phyloP scores from a whole-genome alignment of 2,113 vertebrate species.

The Dryoscopus gambensis region DNA sequence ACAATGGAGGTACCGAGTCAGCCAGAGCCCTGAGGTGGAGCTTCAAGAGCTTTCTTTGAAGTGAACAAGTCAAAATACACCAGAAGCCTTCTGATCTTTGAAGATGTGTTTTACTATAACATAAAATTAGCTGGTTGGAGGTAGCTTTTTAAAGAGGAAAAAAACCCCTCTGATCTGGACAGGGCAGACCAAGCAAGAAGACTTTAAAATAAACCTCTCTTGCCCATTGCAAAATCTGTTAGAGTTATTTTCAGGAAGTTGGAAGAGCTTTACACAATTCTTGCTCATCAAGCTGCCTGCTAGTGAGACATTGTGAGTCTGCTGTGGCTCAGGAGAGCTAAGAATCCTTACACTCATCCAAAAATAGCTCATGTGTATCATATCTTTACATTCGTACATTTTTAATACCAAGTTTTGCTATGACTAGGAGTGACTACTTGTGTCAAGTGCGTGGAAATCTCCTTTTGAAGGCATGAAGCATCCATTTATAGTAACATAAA shows the following conservation, averaged over 20 bases:
- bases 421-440: neutral
- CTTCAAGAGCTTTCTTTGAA: conserved; percentile 18
- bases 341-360: neutral
- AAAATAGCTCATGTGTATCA: neutral
- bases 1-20: neutral
- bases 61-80: neutral
- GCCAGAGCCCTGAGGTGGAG: neutral
- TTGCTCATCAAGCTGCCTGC: neutral
- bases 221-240: neutral
- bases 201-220: neutral
- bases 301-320: neutral
- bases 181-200: neutral
- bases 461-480: neutral
- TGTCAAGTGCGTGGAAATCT: neutral
- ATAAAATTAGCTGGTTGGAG: neutral
- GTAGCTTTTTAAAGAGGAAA: neutral
- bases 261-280: neutral
- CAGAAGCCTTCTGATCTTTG: neutral
- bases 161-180: neutral
- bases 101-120: neutral
- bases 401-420: neutral
- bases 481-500: neutral
- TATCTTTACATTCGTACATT: neutral
- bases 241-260: neutral
- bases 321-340: neutral